Evolutionary conservation across 2,797 vertebrate genomes (phyloP).

Genomic region (Poecile montanus): DNA sequence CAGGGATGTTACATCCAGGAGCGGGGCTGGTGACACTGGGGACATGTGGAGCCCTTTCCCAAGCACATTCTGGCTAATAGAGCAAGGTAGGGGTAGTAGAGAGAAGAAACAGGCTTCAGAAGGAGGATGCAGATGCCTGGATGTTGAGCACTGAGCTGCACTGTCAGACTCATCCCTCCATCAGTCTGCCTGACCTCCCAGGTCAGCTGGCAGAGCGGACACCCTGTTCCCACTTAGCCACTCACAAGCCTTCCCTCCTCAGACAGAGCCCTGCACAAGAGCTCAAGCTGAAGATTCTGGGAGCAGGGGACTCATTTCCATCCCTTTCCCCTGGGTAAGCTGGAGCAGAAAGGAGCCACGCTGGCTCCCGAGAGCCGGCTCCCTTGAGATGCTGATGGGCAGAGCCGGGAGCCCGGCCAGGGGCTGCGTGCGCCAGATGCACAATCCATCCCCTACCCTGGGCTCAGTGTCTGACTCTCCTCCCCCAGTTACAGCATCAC

Average conservation of each 20-base stretch:
- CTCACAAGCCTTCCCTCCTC: neutral
- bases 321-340: neutral
- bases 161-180: fast-evolving
- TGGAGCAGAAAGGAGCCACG: neutral
- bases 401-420: neutral
- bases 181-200: neutral
- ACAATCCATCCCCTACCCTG: constrained; percentile 16
- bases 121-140: neutral
- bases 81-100: neutral
- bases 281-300: neutral
- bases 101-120: neutral
- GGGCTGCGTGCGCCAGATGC: neutral
- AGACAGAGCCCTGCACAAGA: neutral
- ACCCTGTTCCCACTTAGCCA: fast-evolving
- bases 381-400: neutral
- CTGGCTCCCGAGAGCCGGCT: neutral
- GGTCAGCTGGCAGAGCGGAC: neutral
- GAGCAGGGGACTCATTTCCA: neutral
- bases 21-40: neutral
- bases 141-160: neutral
- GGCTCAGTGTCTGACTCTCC: constrained; percentile 25
- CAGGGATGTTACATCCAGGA: neutral
- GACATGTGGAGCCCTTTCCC: neutral
- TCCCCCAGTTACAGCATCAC: constrained; percentile 56
- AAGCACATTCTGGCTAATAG: neutral